Base-by-base conservation (phyloP, 2,113 vertebrate species). In the Tiliqua scincoides region DNA sequence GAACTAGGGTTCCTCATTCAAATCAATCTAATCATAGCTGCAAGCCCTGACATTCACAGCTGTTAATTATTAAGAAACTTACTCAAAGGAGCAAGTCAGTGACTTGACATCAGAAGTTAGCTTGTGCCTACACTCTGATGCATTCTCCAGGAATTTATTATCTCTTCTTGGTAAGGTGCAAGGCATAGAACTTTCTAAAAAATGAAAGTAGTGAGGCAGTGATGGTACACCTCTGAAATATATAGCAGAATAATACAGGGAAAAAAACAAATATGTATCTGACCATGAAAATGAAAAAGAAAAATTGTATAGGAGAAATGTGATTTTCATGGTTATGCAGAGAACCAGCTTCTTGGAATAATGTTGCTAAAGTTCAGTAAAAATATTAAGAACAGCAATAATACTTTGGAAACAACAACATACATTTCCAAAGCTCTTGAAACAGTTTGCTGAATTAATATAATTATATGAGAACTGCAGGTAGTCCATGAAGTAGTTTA, bases 391-490 rank as follows among this genome's bases (percentile, higher is more conserved):
- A 70, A 35, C 17, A 3, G 11, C 59, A 92, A 89, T 87, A 37
- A 2, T 2, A 65, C 6, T 86, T 85, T 8, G 35, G 35, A 2
- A 21, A 1, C 79, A 9, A 10, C 1, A 72, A 15, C 6, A 9
- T 76, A 52, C 87, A 68, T 85, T 18, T 40, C 32, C 48, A 1
- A n/a, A 2, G 0, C 20, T 81, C 7, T 86, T 43, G 62, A 48
- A 91, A 70, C 0, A 80, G 1, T 61, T 86, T 89, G 1, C 25
- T 86, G 90, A 92, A 88, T 57, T 61, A 88, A 70, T 35, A 6
- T 70, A 35, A 75, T 82, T 89, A 48, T 88, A 78, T 89, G 37
- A 89, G 20, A 86, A 48, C 27, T 9, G 65, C 88, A 85, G 82
- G 43, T 62, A 17, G 67, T 35, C 82, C 54, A n/a, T 57, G 77